A percentile compares a stretch with the other conserved stretches of the same genome.
Conservation (phyloP, 2,113 vertebrate species). For the Excalfactoria chinensis region DNA sequence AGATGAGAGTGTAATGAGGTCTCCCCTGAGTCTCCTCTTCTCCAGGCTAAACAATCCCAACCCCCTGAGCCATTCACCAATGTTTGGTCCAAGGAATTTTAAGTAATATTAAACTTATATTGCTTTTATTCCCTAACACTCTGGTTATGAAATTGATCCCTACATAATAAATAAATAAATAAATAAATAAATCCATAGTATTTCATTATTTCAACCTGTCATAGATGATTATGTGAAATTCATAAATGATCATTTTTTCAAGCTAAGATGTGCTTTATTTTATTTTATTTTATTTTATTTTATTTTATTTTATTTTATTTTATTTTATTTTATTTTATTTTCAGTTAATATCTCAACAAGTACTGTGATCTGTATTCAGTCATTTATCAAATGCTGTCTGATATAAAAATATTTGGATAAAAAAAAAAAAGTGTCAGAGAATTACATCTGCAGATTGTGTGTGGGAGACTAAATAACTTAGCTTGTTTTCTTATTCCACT, state of each 20-base stretch:
- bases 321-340: too few relatives aligned
- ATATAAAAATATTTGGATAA: neutral
- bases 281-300: too few relatives aligned
- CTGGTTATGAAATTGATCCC: neutral
- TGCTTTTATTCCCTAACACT: neutral
- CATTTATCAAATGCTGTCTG: neutral
- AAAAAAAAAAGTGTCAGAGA: neutral
- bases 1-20: too few relatives aligned
- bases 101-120: neutral
- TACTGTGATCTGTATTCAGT: neutral
- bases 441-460: neutral
- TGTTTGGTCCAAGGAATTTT: neutral
- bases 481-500: neutral
- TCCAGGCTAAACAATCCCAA: too few relatives aligned
- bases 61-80: neutral
- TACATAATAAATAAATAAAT: too few relatives aligned
- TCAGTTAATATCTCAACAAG: neutral
- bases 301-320: too few relatives aligned
- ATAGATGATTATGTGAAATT: neutral
- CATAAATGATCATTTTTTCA: neutral
- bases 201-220: neutral
- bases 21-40: too few relatives aligned
- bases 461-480: neutral
- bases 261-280: neutral
- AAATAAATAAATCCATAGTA: neutral